Evolutionary conservation across 2,113 vertebrate species (phyloP).

Genomic region (Oxygymnocypris stewartii): DNA sequence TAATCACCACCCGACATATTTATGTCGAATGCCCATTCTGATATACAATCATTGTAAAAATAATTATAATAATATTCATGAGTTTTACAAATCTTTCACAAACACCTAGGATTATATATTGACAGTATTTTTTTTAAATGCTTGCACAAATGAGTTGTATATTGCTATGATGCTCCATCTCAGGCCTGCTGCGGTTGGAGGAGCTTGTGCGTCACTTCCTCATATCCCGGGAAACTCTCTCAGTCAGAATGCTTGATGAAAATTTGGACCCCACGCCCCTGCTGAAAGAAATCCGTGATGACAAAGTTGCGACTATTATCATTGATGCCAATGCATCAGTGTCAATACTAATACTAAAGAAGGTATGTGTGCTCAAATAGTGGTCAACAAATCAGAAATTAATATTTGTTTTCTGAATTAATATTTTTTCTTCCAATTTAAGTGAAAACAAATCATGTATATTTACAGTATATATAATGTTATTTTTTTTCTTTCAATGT

Average conservation of each 20-base stretch:
- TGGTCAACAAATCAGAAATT: not conserved
- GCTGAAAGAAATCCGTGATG: constrained; percentile 88
- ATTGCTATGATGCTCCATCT: constrained; percentile 44
- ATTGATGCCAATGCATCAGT: constrained; percentile 86
- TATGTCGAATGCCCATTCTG: not conserved
- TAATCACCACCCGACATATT: not conserved
- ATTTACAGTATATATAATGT: too few relatives aligned
- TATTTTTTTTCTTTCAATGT: not conserved
- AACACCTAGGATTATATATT: not conserved
- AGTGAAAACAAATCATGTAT: too few relatives aligned
- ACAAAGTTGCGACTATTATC: constrained; percentile 89
- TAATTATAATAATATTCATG: not conserved
- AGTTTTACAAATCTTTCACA: not conserved
- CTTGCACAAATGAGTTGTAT: not conserved
- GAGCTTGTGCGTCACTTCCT: constrained; percentile 86
- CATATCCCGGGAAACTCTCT: constrained; percentile 87
- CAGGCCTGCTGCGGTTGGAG: constrained; percentile 86
- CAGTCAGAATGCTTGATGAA: constrained; percentile 85
- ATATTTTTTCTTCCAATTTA: not conserved
- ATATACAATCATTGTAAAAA: not conserved
- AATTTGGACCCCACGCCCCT: constrained; percentile 83
- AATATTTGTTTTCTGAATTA: not conserved
- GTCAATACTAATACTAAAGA: constrained; percentile 85
- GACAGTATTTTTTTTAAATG: not conserved
- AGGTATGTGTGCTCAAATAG: constrained; percentile 68